Percentiles rank a stretch among this genome's conserved stretches.
These are phyloP conservation scores for Rhinopithecus roxellana DNA, from an alignment of 2,113 vertebrate genomes.

Conservation along the genomic window DNA sequence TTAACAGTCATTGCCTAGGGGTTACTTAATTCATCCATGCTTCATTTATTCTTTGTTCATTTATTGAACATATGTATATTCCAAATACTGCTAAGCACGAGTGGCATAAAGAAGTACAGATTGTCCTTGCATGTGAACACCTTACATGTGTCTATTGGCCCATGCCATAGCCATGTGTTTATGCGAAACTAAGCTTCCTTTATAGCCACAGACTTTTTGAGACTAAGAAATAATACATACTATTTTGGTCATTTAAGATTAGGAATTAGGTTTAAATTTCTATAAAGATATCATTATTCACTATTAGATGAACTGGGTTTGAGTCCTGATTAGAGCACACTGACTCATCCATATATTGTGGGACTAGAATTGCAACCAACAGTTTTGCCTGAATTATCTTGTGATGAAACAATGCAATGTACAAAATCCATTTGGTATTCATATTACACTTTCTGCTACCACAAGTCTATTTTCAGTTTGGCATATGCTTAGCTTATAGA, in stretches of 20 bases:
- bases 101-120: neutral
- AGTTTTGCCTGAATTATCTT: slow-evolving; percentile 25
- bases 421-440: neutral
- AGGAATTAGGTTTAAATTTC: neutral
- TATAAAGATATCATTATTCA: neutral
- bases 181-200: neutral
- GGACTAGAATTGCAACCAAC: neutral
- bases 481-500: slow-evolving; percentile 4
- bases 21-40: neutral
- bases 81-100: neutral
- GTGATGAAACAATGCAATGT: neutral
- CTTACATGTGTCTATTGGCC: neutral
- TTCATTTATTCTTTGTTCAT: slow-evolving; percentile 18
- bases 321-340: neutral
- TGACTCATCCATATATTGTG: neutral
- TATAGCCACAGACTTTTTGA: neutral
- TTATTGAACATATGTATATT: neutral
- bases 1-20: neutral
- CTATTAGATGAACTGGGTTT: neutral
- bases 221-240: neutral
- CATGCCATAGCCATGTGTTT: neutral
- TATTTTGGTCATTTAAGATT: neutral
- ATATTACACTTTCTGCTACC: neutral
- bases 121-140: neutral
- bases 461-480: slow-evolving; percentile 24